A percentile compares a stretch with the other conserved stretches of the same genome.
Evolutionary conservation across 2,888 invertebrate genomes (phyloP).

Genomic region (Ectobius pallidus): DNA sequence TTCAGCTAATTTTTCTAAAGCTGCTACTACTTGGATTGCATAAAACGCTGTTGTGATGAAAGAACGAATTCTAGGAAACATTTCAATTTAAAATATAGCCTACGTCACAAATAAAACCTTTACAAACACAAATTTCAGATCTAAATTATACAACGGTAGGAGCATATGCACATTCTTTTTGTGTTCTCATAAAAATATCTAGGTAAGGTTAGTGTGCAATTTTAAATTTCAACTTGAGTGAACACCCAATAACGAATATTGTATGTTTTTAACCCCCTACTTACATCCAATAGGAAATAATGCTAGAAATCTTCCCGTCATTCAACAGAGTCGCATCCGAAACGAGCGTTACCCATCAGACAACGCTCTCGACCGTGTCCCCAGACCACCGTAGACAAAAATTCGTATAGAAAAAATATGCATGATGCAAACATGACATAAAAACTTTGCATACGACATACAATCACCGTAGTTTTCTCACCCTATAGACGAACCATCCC

Average conservation of each 20-base stretch:
- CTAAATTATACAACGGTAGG: no score
- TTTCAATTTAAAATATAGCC: no score
- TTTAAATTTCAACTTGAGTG: not conserved
- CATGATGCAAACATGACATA: slow-evolving; percentile 30
- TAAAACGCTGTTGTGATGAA: no score
- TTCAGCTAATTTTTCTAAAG: no score
- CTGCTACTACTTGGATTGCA: no score
- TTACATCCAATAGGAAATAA: not conserved
- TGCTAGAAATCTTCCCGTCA: slow-evolving; percentile 7
- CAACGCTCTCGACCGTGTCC: slow-evolving; percentile 17
- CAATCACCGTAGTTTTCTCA: slow-evolving; percentile 26
- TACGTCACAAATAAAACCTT: no score
- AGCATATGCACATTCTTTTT: no score
- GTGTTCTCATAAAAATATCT: no score
- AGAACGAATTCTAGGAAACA: no score
- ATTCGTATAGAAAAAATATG: slow-evolving; percentile 24
- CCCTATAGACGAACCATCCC: slow-evolving; percentile 17
- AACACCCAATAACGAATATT: not conserved
- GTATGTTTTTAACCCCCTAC: not conserved
- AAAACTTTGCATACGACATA: slow-evolving; percentile 30
- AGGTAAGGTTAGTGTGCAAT: not conserved
- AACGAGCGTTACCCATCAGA: slow-evolving; percentile 20
- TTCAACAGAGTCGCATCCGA: not conserved
- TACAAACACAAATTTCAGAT: no score
- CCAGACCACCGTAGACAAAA: slow-evolving; percentile 3